Percentiles rank a stretch among this genome's conserved stretches.
Evolutionary conservation across 2,113 vertebrate species (phyloP).

Genomic region (Emydura subglobosa): DNA sequence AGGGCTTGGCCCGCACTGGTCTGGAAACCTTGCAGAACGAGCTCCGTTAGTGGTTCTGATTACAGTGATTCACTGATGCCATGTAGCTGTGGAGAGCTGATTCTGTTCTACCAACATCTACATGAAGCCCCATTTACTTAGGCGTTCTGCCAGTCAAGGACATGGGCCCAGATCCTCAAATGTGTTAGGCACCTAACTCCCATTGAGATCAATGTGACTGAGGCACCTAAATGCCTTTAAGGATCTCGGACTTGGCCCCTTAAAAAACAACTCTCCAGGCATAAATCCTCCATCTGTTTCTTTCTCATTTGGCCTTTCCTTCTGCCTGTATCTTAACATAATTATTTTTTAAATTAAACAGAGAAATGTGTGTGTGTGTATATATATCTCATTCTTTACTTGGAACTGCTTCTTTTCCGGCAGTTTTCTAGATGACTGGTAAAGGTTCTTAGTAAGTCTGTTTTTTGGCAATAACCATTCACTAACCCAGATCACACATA

Average conservation of each 20-base stretch:
- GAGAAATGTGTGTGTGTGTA: neutral
- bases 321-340: neutral
- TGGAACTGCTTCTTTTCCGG: neutral
- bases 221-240: neutral
- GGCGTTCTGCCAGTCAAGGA: neutral
- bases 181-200: neutral
- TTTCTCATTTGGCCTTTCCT: constrained; percentile 25
- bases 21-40: neutral
- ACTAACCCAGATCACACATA: neutral
- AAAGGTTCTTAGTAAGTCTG: constrained; percentile 37
- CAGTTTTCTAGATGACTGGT: neutral
- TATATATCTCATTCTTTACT: neutral
- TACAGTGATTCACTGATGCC: neutral
- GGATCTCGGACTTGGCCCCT: neutral
- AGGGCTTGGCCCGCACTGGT: neutral
- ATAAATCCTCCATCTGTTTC: neutral
- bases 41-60: neutral
- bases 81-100: neutral
- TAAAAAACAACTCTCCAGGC: neutral
- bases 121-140: neutral
- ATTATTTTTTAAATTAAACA: neutral
- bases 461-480: constrained; percentile 49
- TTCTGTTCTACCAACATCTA: neutral
- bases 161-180: neutral
- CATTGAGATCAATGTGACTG: neutral